Percentiles rank a stretch among this genome's conserved stretches.
phyloP scores from a whole-genome alignment of 2,888 invertebrate genomes.

The Pristionchus exspectatus region DNA sequence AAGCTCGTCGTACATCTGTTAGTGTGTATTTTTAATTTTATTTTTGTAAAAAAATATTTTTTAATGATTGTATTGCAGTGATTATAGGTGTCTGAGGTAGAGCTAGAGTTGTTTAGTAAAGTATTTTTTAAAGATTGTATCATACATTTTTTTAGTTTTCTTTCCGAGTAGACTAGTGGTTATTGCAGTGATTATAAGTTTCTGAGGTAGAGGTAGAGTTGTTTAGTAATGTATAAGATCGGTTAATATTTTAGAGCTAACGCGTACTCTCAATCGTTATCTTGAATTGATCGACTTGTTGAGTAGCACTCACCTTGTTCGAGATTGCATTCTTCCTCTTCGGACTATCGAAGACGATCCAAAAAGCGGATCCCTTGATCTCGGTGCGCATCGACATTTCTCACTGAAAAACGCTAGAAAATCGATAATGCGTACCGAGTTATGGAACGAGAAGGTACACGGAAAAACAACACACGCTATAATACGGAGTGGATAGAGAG shows the following conservation, averaged over 20 bases:
- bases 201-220: too few species aligned
- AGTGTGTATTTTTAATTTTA: not conserved
- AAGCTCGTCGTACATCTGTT: conserved; percentile 51
- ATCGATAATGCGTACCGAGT: not conserved
- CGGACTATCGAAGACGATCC: conserved; percentile 37
- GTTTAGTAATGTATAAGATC: not conserved
- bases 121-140: too few species aligned
- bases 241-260: not conserved
- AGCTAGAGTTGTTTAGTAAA: too few species aligned
- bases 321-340: conserved; percentile 52
- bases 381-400: conserved; percentile 27
- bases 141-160: too few species aligned
- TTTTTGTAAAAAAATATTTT: not conserved
- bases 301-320: not conserved
- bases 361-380: conserved; percentile 26
- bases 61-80: not conserved
- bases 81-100: too few species aligned
- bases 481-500: not conserved
- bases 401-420: not conserved
- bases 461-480: not conserved
- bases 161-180: too few species aligned
- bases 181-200: too few species aligned
- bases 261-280: not conserved
- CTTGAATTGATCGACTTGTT: not conserved
- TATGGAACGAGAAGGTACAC: not conserved